Conservation (phyloP, 2,888 invertebrate genomes). For the Fragum fragum region DNA sequence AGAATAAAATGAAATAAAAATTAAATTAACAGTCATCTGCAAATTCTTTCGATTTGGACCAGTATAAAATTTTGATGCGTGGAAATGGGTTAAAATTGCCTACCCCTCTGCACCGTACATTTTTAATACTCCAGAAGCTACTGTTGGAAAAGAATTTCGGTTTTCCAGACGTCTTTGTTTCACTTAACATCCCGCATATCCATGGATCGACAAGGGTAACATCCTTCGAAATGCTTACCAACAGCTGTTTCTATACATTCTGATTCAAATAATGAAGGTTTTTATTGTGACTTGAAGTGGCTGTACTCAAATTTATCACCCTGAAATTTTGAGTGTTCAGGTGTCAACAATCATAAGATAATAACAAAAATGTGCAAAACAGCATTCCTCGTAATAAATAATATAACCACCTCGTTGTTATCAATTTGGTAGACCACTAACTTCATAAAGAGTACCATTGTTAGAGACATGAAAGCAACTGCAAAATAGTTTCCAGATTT, state of each 20-base stretch:
- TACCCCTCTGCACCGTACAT: too few relatives aligned
- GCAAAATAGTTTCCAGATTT: too few relatives aligned
- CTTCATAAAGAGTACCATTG: neutral
- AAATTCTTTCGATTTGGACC: too few relatives aligned
- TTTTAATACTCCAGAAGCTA: too few relatives aligned
- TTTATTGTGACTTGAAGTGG: conserved; percentile 20
- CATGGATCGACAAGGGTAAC: neutral
- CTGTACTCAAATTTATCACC: conserved; percentile 13
- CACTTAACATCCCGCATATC: too few relatives aligned
- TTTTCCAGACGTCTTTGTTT: too few relatives aligned
- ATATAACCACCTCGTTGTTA: conserved; percentile 15
- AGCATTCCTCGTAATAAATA: conserved; percentile 19
- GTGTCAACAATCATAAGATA: conserved; percentile 43
- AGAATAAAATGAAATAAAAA: too few relatives aligned
- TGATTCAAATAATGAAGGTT: conserved; percentile 12
- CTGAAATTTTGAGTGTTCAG: conserved; percentile 35
- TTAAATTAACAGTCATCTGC: too few relatives aligned
- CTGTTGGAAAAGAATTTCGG: too few relatives aligned
- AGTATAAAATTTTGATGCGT: too few relatives aligned
- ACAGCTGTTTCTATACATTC: conserved; percentile 5
- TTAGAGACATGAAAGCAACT: too few relatives aligned
- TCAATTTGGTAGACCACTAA: neutral
- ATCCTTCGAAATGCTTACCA: neutral
- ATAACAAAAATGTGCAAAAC: conserved; percentile 32
- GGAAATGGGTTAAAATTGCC: too few relatives aligned